These are phyloP conservation scores for Frankliniella intonsa DNA, from an alignment of 2,888 invertebrate species.

Conservation along the genomic window DNA sequence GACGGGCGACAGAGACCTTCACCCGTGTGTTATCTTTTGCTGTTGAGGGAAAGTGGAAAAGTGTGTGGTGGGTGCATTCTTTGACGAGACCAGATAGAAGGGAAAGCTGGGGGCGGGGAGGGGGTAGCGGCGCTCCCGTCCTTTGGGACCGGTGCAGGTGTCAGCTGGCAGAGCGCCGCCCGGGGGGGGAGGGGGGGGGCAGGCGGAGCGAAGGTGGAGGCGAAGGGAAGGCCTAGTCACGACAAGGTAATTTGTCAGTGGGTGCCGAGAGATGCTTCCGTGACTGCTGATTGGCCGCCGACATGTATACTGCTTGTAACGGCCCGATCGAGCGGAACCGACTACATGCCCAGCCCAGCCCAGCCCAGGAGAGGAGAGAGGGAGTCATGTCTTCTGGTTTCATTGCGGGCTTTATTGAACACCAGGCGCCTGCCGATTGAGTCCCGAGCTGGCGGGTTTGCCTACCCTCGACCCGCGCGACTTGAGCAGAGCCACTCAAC, in stretches of 20 bases:
- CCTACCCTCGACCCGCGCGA: too few species aligned
- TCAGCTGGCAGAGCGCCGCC: neutral
- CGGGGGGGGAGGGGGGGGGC: too few species aligned
- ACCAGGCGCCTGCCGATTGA: too few species aligned
- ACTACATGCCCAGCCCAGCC: neutral
- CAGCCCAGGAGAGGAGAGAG: neutral
- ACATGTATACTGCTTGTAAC: neutral
- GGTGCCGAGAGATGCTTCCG: neutral
- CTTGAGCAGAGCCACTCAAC: too few species aligned
- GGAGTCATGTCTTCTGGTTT: too few species aligned
- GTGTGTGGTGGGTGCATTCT: too few species aligned
- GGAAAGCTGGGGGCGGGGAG: too few species aligned
- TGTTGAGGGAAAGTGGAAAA: neutral
- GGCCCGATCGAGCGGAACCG: neutral
- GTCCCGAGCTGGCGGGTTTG: too few species aligned
- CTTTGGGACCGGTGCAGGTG: neutral
- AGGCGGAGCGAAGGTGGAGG: too few species aligned
- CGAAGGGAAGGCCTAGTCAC: neutral
- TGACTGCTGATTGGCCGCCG: conserved; percentile 1
- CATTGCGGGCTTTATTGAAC: too few species aligned
- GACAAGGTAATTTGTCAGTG: conserved; percentile 17
- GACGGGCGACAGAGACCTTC: neutral
- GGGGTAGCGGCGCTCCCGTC: too few species aligned
- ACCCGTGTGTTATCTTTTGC: neutral
- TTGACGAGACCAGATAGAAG: too few species aligned